Conservation (phyloP, 2,888 invertebrate species). For the Trachelus iudaicus region DNA sequence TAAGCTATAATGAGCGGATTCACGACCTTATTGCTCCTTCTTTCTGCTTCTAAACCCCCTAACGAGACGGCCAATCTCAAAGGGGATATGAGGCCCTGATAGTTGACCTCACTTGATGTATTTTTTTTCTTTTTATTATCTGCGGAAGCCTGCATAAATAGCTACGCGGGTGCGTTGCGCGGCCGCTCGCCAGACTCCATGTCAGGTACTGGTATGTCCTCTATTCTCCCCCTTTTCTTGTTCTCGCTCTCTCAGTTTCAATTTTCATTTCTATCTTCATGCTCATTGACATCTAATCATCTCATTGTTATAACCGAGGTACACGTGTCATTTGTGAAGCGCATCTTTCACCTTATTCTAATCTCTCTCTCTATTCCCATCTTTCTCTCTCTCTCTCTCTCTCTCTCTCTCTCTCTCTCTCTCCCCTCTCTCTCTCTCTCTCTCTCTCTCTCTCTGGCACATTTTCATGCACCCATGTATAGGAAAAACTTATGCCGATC, state of each 20-base stretch:
- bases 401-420: not conserved
- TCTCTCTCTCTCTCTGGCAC: constrained; percentile 17
- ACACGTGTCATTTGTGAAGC: not conserved
- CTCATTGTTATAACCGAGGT: not conserved
- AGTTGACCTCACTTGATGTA: constrained; percentile 60
- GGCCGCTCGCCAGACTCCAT: constrained; percentile 84
- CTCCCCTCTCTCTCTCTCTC: too few species aligned
- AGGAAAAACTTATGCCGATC: not conserved
- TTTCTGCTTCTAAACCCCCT: constrained; percentile 40
- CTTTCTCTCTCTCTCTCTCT: constrained; percentile 21
- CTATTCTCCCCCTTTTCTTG: constrained; percentile 49
- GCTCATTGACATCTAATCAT: not conserved
- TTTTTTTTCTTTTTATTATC: constrained; percentile 64
- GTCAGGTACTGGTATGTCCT: constrained; percentile 83
- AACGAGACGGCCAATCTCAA: constrained; percentile 28
- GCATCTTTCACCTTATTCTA: not conserved
- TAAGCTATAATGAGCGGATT: constrained; percentile 18
- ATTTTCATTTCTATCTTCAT: constrained; percentile 18
- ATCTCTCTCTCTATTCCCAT: not conserved
- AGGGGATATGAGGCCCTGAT: constrained; percentile 32
- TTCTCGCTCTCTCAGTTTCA: not conserved
- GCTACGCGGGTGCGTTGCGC: constrained; percentile 92
- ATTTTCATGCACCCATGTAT: not conserved
- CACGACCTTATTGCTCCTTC: constrained; percentile 23
- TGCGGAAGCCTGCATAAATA: constrained; percentile 69